These are phyloP conservation scores for Chaetophractus vellerosus DNA, from an alignment of 2,797 vertebrate genomes.

Conservation along the genomic window DNA sequence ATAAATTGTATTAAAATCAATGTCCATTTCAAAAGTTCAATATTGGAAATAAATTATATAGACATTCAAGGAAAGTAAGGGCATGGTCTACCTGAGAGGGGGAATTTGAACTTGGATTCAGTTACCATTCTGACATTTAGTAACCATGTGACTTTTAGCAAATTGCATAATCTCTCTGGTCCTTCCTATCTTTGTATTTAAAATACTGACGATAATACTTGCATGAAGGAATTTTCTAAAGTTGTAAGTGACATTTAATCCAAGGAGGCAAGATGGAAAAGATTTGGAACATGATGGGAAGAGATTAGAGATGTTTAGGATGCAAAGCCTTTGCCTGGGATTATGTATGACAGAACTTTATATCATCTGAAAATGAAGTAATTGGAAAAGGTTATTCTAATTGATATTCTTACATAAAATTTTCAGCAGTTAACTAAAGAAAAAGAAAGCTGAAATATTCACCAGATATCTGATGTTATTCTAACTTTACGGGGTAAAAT, in stretches of 20 bases:
- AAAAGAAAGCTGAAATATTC: too few relatives aligned
- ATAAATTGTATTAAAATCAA: neutral
- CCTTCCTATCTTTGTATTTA: neutral
- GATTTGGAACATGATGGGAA: neutral
- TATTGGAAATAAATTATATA: neutral
- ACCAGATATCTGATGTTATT: neutral
- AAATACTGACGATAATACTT: neutral
- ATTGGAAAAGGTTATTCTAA: neutral
- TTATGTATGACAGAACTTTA: neutral
- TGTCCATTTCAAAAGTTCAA: neutral
- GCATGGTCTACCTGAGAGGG: neutral
- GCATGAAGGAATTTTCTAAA: neutral
- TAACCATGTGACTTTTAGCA: neutral
- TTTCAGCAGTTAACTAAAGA: too few relatives aligned
- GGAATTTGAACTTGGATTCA: neutral
- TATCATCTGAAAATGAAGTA: neutral
- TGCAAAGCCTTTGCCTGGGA: neutral
- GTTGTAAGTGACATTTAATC: conserved; percentile 1
- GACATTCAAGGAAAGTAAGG: neutral
- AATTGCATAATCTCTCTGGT: conserved; percentile 12
- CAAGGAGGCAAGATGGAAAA: neutral
- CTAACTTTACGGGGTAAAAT: neutral
- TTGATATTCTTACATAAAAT: neutral
- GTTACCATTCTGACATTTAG: neutral
- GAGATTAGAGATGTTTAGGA: conserved; percentile 36